Conservation (phyloP, 1,140 invertebrate species). For the Portunus trituberculatus region DNA sequence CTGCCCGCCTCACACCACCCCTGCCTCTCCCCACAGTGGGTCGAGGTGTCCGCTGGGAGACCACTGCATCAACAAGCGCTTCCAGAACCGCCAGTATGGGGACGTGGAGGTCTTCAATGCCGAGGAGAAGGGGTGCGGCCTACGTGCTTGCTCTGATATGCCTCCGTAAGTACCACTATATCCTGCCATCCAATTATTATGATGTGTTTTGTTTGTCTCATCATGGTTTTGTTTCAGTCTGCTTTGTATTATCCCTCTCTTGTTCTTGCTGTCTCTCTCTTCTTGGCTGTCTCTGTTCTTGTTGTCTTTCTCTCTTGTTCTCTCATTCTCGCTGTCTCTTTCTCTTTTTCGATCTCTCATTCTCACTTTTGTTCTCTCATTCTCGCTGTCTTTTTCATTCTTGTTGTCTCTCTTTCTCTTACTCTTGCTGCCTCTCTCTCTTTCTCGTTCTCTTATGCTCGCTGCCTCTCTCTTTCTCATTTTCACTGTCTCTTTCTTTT, state of each 20-base stretch:
- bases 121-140: conserved; percentile 95
- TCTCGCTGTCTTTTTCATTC: neutral
- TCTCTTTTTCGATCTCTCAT: neutral
- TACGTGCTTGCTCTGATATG: conserved; percentile 89
- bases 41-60: conserved; percentile 92
- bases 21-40: conserved; percentile 85
- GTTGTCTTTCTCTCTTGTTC: neutral
- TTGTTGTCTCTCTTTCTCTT: neutral
- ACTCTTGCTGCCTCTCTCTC: neutral
- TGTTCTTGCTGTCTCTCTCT: neutral
- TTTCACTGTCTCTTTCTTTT: neutral
- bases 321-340: neutral
- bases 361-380: neutral
- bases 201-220: neutral
- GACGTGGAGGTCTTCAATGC: conserved; percentile 94
- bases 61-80: conserved; percentile 95
- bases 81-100: conserved; percentile 93
- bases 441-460: neutral
- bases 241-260: neutral
- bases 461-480: neutral
- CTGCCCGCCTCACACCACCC: neutral
- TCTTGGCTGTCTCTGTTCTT: neutral
- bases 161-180: conserved; percentile 84
- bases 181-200: neutral
- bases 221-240: neutral